Percentiles rank a stretch among this genome's conserved stretches.
These are phyloP conservation scores for Drosophila teissieri DNA, from an alignment of 1,140 invertebrate species.

Conservation along the genomic window DNA sequence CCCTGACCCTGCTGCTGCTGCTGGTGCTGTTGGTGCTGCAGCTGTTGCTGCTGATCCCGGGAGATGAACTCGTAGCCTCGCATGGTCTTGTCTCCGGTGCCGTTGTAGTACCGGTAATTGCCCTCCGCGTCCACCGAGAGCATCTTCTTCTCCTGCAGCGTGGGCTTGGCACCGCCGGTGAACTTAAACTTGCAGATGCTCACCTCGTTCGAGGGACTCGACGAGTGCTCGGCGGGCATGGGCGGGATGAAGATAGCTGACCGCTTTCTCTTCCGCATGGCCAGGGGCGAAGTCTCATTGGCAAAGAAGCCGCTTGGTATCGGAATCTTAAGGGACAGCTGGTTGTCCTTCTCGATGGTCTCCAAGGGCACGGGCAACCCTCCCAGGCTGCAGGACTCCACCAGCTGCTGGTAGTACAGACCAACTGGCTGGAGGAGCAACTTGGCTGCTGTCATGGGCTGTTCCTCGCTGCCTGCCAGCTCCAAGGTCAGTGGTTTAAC, in stretches of 20 bases:
- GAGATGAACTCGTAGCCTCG: conserved; percentile 91
- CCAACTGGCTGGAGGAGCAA: conserved; percentile 89
- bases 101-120: conserved; percentile 93
- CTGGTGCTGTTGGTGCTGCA: conserved; percentile 73
- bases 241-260: conserved; percentile 93
- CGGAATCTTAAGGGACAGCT: conserved; percentile 77
- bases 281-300: conserved; percentile 51
- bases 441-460: conserved; percentile 29
- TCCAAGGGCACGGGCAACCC: conserved; percentile 54
- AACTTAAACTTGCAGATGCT: conserved; percentile 97
- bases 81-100: conserved; percentile 90
- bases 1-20: conserved; percentile 62
- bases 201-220: conserved; percentile 91
- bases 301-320: conserved; percentile 73
- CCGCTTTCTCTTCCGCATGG: conserved; percentile 89
- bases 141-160: conserved; percentile 95
- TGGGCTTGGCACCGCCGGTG: conserved; percentile 94
- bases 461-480: conserved; percentile 36
- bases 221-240: conserved; percentile 89
- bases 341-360: conserved; percentile 82
- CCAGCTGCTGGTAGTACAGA: conserved; percentile 90
- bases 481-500: conserved; percentile 42
- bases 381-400: conserved; percentile 74
- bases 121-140: conserved; percentile 93
- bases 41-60: conserved; percentile 88